A percentile compares a stretch with the other conserved stretches of the same genome.
Evolutionary conservation across 2,888 invertebrate genomes (phyloP).

Genomic region (Pandemis corylana): DNA sequence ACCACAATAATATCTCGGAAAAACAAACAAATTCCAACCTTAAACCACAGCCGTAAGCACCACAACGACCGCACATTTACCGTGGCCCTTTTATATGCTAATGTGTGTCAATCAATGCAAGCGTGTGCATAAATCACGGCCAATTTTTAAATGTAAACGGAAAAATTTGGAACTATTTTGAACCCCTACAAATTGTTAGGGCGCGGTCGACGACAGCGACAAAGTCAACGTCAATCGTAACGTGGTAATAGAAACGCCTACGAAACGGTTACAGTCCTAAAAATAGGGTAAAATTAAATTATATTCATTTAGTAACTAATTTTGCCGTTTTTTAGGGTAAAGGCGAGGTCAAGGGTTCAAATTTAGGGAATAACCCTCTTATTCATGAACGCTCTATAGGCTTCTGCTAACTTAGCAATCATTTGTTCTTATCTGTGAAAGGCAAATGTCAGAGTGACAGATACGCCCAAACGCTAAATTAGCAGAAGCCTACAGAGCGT

Average conservation of each 20-base stretch:
- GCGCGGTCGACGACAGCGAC: background rate
- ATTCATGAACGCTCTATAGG: too few relatives aligned
- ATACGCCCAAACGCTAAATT: too few relatives aligned
- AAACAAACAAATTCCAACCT: background rate
- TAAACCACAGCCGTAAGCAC: background rate
- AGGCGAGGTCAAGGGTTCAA: slow-evolving; percentile 5
- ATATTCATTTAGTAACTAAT: slow-evolving; percentile 21
- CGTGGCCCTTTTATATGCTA: background rate
- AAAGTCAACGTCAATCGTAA: background rate
- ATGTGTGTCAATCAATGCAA: slow-evolving; percentile 20
- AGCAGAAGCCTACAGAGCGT: too few relatives aligned
- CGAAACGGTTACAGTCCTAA: slow-evolving; percentile 15
- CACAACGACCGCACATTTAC: background rate
- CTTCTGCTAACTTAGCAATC: too few relatives aligned
- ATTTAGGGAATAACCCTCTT: background rate
- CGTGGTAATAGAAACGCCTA: slow-evolving; percentile 8
- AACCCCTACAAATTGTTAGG: background rate
- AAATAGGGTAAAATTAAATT: slow-evolving; percentile 17
- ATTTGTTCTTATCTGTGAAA: too few relatives aligned
- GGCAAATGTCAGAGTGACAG: too few relatives aligned
- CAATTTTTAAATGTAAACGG: background rate
- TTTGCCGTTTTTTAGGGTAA: slow-evolving; percentile 2
- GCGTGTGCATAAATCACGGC: slow-evolving; percentile 14
- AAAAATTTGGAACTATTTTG: background rate
- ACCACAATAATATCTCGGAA: background rate